These are phyloP conservation scores for Forbesichthys papilliferus DNA, from an alignment of 2,113 vertebrate genomes.

Conservation along the genomic window DNA sequence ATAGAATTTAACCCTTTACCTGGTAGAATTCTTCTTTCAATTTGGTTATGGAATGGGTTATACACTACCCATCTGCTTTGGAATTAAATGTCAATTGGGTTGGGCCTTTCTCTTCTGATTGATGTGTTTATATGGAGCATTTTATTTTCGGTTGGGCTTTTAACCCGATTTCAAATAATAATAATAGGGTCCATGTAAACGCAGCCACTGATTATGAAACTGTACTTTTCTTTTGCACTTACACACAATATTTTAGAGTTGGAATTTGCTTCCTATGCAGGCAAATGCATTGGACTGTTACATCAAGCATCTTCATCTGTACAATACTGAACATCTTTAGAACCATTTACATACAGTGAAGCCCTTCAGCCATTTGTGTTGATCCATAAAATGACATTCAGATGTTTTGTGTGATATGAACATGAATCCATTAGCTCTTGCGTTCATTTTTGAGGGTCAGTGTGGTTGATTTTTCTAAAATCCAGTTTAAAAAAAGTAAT, in stretches of 20 bases:
- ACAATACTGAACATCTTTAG: slow-evolving; percentile 13
- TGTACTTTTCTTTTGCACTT: slow-evolving; percentile 3
- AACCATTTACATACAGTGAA: slow-evolving; percentile 12
- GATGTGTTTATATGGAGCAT: too few relatives aligned
- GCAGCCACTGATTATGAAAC: not conserved
- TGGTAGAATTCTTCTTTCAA: too few relatives aligned
- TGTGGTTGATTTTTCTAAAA: slow-evolving; percentile 4
- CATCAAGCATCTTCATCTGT: slow-evolving; percentile 18
- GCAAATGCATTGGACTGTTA: slow-evolving; percentile 25
- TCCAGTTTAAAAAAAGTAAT: not conserved
- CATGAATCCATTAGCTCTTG: slow-evolving; percentile 11
- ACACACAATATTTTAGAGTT: slow-evolving; percentile 10
- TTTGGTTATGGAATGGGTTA: too few relatives aligned
- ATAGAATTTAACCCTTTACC: too few relatives aligned
- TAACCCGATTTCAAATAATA: too few relatives aligned
- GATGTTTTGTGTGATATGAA: slow-evolving; percentile 23
- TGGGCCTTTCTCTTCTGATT: too few relatives aligned
- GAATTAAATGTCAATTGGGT: too few relatives aligned
- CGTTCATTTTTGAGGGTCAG: slow-evolving; percentile 20
- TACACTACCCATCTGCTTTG: too few relatives aligned
- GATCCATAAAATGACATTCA: slow-evolving; percentile 22
- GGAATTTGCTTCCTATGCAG: slow-evolving; percentile 13
- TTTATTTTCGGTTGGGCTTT: too few relatives aligned
- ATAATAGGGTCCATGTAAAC: too few relatives aligned
- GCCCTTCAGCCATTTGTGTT: slow-evolving; percentile 4